These are phyloP conservation scores for Panulirus ornatus DNA, from an alignment of 1,140 invertebrate species.

Conservation along the genomic window DNA sequence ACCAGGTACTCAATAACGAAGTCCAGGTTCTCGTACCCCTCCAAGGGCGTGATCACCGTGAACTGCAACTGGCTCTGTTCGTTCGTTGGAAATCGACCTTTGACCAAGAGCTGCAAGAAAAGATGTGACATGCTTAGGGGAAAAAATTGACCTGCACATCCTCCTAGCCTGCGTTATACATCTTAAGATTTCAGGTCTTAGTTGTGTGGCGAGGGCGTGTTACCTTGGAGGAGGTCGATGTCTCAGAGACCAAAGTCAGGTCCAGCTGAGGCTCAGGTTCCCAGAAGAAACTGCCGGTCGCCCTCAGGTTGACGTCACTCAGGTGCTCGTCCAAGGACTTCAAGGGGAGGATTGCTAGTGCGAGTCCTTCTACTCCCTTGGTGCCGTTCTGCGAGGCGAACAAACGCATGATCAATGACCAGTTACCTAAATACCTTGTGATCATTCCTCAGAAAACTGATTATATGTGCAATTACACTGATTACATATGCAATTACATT, in stretches of 20 bases:
- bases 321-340: slow-evolving; percentile 49
- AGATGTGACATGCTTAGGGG: too few relatives aligned
- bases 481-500: too few relatives aligned
- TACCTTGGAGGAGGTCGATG: slow-evolving; percentile 40
- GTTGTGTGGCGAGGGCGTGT: neutral
- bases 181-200: too few relatives aligned
- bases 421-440: too few relatives aligned
- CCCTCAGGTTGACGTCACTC: slow-evolving; percentile 27
- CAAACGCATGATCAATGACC: too few relatives aligned
- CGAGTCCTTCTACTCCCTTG: slow-evolving; percentile 31
- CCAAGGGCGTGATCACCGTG: slow-evolving; percentile 26
- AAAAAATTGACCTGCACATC: too few relatives aligned
- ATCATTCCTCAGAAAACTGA: too few relatives aligned
- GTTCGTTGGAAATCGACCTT: slow-evolving; percentile 13
- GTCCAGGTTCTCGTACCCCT: slow-evolving; percentile 53
- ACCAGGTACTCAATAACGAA: slow-evolving; percentile 31
- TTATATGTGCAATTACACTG: too few relatives aligned
- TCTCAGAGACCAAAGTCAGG: slow-evolving; percentile 42
- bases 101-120: slow-evolving; percentile 35
- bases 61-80: slow-evolving; percentile 43
- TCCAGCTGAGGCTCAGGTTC: slow-evolving; percentile 33
- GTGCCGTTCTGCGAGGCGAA: neutral
- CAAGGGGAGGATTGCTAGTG: slow-evolving; percentile 32
- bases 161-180: too few relatives aligned
- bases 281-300: slow-evolving; percentile 44